Percentiles rank a stretch among this genome's conserved stretches.
These are phyloP conservation scores for Poeciliopsis infans DNA, from an alignment of 2,797 vertebrate species.

Conservation along the genomic window DNA sequence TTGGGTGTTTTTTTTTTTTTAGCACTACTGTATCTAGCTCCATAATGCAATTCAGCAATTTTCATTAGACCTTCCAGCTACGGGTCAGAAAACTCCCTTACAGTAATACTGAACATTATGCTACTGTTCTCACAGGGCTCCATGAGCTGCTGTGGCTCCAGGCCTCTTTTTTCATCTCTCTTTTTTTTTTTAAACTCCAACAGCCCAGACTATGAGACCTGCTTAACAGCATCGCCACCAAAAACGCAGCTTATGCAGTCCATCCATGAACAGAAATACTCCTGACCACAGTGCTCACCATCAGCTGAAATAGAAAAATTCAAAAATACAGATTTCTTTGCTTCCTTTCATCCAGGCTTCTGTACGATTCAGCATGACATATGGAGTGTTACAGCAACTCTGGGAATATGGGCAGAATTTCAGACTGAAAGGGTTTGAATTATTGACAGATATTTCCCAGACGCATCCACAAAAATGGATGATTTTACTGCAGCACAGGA, in stretches of 20 bases:
- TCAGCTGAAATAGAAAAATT: slow-evolving; percentile 44
- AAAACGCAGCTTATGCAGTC: slow-evolving; percentile 10
- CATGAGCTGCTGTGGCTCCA: slow-evolving; percentile 25
- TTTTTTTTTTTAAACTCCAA: slow-evolving; percentile 1
- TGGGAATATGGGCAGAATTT: slow-evolving; percentile 26
- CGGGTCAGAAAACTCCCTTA: neutral
- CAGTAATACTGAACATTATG: slow-evolving; percentile 1
- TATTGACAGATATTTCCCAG: slow-evolving; percentile 25
- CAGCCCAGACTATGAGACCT: slow-evolving; percentile 29
- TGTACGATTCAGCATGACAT: slow-evolving; percentile 33
- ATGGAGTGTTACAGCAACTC: slow-evolving; percentile 46
- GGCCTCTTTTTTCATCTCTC: slow-evolving; percentile 23
- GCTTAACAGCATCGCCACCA: slow-evolving; percentile 39
- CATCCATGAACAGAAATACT: slow-evolving; percentile 32
- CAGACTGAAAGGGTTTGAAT: slow-evolving; percentile 22
- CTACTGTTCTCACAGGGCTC: slow-evolving; percentile 10
- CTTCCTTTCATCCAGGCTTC: slow-evolving; percentile 39
- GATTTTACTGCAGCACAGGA: slow-evolving; percentile 20
- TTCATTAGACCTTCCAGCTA: slow-evolving; percentile 1
- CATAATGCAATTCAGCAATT: slow-evolving; percentile 7
- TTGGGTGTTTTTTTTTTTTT: neutral
- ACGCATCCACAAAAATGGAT: slow-evolving; percentile 44
- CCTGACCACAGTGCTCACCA: slow-evolving; percentile 18
- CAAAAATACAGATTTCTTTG: slow-evolving; percentile 9
- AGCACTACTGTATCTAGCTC: neutral